phyloP scores from a whole-genome alignment of 1,140 invertebrate genomes.

The Hylaeus volcanicus region DNA sequence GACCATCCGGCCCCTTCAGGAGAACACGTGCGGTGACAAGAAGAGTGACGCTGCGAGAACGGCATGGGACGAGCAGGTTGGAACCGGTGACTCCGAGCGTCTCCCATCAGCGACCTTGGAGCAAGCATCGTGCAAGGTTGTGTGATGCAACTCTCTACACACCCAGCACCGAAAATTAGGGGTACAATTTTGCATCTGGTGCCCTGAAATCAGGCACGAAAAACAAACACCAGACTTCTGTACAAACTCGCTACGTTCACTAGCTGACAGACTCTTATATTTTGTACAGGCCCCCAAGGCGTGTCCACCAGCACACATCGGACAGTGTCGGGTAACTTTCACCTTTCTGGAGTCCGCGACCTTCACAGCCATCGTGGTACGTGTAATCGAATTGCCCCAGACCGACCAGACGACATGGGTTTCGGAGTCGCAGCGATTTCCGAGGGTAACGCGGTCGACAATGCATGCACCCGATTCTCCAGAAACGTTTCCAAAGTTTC shows the following conservation, averaged over 20 bases:
- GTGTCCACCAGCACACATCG: neutral
- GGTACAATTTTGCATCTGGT: neutral
- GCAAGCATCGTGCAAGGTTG: neutral
- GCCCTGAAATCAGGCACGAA: neutral
- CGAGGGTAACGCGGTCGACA: neutral
- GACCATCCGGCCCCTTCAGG: neutral
- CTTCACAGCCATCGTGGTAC: neutral
- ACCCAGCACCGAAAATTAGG: neutral
- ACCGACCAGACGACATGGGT: neutral
- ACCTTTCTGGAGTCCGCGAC: neutral
- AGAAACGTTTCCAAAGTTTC: neutral
- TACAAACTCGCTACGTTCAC: neutral
- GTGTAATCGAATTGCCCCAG: neutral
- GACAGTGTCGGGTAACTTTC: neutral
- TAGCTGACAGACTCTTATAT: neutral
- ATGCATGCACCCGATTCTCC: neutral
- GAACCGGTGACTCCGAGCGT: fast-evolving
- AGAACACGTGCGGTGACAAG: neutral
- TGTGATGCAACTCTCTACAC: neutral
- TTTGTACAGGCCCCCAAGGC: neutral
- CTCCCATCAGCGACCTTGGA: fast-evolving
- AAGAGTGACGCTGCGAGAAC: neutral
- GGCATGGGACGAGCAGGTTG: neutral
- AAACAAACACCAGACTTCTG: neutral
- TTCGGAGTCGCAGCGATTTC: neutral